These are phyloP conservation scores for Aplodontia rufa DNA, from an alignment of 2,113 vertebrate species.

Conservation along the genomic window DNA sequence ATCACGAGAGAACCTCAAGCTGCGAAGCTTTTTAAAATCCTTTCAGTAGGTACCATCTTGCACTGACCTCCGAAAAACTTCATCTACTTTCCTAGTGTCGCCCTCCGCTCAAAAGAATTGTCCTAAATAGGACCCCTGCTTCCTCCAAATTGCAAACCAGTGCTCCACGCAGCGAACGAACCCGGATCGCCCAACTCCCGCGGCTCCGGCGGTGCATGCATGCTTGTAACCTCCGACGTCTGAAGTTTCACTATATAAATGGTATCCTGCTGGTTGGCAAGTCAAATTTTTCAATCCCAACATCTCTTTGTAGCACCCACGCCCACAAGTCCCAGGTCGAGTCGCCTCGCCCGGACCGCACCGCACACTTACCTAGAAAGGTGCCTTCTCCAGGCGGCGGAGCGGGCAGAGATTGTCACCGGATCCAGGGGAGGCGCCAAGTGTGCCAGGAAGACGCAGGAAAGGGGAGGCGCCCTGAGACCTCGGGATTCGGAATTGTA, in stretches of 20 bases:
- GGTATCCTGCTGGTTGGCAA: not conserved
- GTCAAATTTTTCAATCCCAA: not conserved
- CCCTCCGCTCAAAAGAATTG: not conserved
- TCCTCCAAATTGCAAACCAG: not conserved
- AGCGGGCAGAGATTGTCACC: not conserved
- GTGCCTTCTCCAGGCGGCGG: fast-evolving
- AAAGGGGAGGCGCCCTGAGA: not conserved
- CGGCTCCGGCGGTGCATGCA: not conserved
- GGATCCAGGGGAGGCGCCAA: fast-evolving
- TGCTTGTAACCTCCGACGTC: not conserved
- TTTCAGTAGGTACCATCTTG: too few species aligned
- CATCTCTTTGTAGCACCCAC: not conserved
- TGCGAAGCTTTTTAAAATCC: not conserved
- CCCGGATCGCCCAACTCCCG: not conserved
- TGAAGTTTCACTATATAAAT: not conserved
- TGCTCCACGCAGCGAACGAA: too few species aligned
- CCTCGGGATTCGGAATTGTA: not conserved
- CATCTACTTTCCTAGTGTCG: fast-evolving
- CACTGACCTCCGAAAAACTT: not conserved
- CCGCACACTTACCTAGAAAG: not conserved
- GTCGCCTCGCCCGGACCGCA: too few species aligned
- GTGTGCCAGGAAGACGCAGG: fast-evolving
- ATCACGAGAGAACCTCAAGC: not conserved
- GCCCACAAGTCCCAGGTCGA: not conserved
- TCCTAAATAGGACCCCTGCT: not conserved